Evolutionary conservation across 2,888 invertebrate genomes (phyloP).

Genomic region (Lasius fuliginosus): DNA sequence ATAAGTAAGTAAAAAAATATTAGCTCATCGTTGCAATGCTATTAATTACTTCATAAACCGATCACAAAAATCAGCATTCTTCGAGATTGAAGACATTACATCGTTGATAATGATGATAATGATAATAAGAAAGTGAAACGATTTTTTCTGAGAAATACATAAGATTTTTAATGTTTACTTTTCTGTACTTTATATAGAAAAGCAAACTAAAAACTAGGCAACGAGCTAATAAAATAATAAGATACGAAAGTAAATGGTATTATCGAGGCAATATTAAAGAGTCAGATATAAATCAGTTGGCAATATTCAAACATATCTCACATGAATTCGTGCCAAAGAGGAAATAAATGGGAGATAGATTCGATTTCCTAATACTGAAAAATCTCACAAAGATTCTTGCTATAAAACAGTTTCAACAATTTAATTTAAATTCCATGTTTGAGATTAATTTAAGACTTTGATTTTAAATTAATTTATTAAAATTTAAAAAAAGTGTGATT

Average conservation of each 20-base stretch:
- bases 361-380: neutral
- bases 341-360: neutral
- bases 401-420: neutral
- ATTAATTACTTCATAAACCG: neutral
- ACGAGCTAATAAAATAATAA: slow-evolving; percentile 6
- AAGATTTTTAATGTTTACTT: neutral
- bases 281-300: slow-evolving; percentile 16
- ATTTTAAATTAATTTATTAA: neutral
- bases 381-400: neutral
- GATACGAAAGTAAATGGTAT: neutral
- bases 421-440: slow-evolving; percentile 12
- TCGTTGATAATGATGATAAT: neutral
- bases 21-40: neutral
- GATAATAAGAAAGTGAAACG: neutral
- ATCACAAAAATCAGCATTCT: neutral
- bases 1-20: neutral
- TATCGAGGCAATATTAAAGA: neutral
- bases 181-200: neutral
- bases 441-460: neutral
- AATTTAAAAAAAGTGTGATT: neutral
- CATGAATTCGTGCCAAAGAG: slow-evolving; percentile 8
- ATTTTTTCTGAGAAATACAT: neutral
- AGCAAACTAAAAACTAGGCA: neutral
- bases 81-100: neutral
- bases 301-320: neutral